Conservation (phyloP, 2,797 vertebrate genomes). For the Florisuga fusca region DNA sequence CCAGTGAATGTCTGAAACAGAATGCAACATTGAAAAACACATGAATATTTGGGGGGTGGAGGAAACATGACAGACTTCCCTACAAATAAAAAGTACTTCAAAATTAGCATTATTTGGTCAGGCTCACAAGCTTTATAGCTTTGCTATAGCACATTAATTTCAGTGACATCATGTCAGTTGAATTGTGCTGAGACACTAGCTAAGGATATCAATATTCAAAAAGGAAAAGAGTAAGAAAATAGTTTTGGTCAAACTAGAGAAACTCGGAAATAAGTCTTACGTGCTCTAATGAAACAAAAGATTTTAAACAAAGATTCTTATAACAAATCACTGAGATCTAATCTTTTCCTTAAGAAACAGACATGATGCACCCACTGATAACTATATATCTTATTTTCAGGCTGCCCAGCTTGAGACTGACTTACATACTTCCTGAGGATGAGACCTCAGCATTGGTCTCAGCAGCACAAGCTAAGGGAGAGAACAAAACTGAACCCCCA, state of each 20-base stretch:
- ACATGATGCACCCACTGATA: not conserved
- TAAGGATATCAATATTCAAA: not conserved
- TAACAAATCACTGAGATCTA: not conserved
- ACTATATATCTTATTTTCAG: not conserved
- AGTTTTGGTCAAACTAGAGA: not conserved
- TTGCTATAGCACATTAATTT: not conserved
- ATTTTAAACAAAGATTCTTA: not conserved
- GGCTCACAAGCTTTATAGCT: not conserved
- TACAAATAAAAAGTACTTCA: not conserved
- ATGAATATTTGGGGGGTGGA: not conserved
- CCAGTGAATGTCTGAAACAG: conserved; percentile 86
- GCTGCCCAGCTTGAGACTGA: not conserved
- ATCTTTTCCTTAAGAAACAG: not conserved
- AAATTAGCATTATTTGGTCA: not conserved
- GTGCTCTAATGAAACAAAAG: not conserved
- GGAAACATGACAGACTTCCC: not conserved
- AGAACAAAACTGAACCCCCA: not conserved
- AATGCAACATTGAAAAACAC: not conserved
- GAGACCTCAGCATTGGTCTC: not conserved
- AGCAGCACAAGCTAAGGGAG: not conserved
- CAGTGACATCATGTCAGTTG: not conserved
- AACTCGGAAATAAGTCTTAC: not conserved
- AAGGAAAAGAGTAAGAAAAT: not conserved
- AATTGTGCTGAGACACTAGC: not conserved
- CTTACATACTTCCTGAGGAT: not conserved